Base-by-base conservation (phyloP, 1,140 invertebrate genomes). In the Drosophila erecta region DNA sequence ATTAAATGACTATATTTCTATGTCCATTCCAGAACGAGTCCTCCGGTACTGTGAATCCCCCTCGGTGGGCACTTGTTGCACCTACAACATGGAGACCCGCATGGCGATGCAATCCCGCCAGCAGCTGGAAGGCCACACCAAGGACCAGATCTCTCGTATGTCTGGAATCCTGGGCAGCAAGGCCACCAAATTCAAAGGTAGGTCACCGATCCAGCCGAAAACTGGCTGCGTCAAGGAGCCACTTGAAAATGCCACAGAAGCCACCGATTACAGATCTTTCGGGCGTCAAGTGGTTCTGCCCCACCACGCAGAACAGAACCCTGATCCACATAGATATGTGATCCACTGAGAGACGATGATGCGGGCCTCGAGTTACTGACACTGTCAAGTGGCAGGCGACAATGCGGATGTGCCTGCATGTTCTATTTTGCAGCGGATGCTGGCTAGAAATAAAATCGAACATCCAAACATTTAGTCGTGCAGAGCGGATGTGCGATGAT, bases 141-240 rank as follows among this genome's bases (percentile, higher is more conserved):
- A 90, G 76, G 93, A 93, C 20, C 90, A 92, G 41, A 92, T 93
- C 17, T 66, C 77, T 2, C 92, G 93, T 69, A 78, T 94, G 70
- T 91, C 93, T 20, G 90, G 91, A 12, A 61, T 93, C 33, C 72
- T 94, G 35, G 91, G 93, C 50, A 91, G 90, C 43, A 92, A 93
- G 78, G 93, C 93, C 15, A 90, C 87, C 55, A 93, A 93, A 85
- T 93, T 94, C 69, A 93, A 94, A 80, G 92, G 93, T 93, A 84
- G 93, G 92, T 90, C 37, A 33, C 47, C 47, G 27, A 17, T 33
- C 0, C 43, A 22, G 14, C 7, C 11, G 4, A 50, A 0, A n/a
- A n/a, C 12, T 15, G 14, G 7, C 12, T 17, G 24, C 50, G 20
- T 27, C 56, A 72, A 62, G 65, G 24, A 75, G 64, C 79, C 76